phyloP scores from a whole-genome alignment of 2,797 vertebrate species.

The Rostrhamus sociabilis region DNA sequence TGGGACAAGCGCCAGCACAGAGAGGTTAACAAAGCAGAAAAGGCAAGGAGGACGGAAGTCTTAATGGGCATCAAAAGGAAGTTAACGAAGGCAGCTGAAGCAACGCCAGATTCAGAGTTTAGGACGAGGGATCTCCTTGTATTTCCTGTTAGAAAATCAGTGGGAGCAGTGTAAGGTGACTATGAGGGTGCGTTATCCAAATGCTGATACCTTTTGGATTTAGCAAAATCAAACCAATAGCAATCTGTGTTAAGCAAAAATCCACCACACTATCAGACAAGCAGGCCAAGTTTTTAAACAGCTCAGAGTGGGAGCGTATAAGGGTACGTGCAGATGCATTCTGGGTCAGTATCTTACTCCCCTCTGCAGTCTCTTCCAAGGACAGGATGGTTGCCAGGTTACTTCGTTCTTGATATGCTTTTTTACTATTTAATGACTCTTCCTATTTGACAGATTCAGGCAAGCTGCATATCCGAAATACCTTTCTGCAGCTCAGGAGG shows the following conservation, averaged over 20 bases:
- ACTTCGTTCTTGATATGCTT: background rate
- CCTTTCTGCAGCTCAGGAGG: background rate
- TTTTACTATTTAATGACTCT: background rate
- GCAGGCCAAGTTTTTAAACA: background rate
- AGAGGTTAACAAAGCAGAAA: background rate
- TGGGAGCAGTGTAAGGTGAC: background rate
- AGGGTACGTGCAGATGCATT: background rate
- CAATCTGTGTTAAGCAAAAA: background rate
- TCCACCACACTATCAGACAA: background rate
- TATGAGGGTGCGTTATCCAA: background rate
- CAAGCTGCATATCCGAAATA: background rate
- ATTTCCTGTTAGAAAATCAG: background rate
- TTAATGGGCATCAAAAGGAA: background rate
- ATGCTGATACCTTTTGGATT: background rate
- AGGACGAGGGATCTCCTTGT: background rate
- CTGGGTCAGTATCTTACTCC: background rate
- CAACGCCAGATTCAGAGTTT: background rate
- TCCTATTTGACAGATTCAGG: background rate
- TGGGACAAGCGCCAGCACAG: background rate
- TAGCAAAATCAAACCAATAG: background rate
- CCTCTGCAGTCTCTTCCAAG: background rate
- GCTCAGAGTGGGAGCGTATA: background rate
- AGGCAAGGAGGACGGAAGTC: background rate
- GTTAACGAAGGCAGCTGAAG: background rate
- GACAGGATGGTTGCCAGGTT: background rate